A percentile compares a stretch with the other conserved stretches of the same genome.
Conservation (phyloP, 2,797 vertebrate genomes). For the Poeciliopsis gracilis region DNA sequence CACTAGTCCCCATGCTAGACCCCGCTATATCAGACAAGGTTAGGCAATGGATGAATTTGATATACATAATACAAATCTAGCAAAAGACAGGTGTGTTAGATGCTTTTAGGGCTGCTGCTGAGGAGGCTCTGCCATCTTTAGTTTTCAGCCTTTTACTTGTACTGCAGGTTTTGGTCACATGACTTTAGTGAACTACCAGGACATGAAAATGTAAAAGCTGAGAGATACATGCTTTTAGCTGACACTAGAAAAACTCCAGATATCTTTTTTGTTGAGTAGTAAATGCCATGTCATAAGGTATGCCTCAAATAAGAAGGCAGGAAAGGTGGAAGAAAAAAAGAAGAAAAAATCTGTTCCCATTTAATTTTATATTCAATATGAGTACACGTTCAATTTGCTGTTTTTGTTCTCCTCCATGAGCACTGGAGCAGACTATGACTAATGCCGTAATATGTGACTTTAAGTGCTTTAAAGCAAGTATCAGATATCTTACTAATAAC, state of each 20-base stretch:
- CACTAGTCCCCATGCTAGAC: neutral
- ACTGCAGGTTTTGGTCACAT: neutral
- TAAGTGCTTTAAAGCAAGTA: slow-evolving; percentile 12
- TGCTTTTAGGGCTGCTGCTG: neutral
- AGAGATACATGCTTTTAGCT: too few relatives aligned
- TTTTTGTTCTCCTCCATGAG: neutral
- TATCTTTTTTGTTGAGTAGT: neutral
- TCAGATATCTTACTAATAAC: slow-evolving; percentile 25
- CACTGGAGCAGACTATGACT: neutral
- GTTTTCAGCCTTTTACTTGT: neutral
- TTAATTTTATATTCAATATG: neutral
- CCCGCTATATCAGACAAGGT: neutral
- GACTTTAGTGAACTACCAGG: too few relatives aligned
- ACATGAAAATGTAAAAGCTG: too few relatives aligned
- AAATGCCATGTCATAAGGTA: neutral
- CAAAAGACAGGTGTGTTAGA: neutral
- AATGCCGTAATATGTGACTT: slow-evolving; percentile 23
- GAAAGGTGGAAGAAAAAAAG: neutral
- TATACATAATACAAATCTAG: too few relatives aligned
- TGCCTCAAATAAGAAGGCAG: neutral
- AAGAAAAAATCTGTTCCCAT: neutral
- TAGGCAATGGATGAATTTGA: neutral
- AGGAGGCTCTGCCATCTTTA: neutral
- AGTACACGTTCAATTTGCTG: neutral
- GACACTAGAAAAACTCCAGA: neutral